Conservation (phyloP, 2,113 vertebrate species). For the Megaceryle maxima region DNA sequence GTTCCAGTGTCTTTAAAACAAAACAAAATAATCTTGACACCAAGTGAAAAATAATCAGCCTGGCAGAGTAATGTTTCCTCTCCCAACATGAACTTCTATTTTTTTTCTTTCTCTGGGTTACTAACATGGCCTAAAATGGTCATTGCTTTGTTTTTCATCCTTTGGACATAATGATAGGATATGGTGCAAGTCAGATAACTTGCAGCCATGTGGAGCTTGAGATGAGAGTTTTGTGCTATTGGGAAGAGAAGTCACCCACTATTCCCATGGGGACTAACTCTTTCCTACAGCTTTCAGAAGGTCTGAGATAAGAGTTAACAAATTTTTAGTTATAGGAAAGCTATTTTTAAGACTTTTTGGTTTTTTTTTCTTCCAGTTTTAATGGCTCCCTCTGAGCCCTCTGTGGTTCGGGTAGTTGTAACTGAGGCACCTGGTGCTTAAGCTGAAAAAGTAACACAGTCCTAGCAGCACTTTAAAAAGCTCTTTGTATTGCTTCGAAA, state of each 20-base stretch:
- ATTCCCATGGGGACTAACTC: not conserved
- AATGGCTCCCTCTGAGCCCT: not conserved
- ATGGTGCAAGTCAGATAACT: not conserved
- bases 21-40: not conserved
- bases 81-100: not conserved
- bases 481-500: conserved; percentile 11
- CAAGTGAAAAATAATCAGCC: not conserved
- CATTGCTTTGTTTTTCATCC: not conserved
- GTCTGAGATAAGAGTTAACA: not conserved
- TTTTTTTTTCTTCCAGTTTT: not conserved
- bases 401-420: not conserved
- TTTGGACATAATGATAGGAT: not conserved
- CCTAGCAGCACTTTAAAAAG: not conserved
- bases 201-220: not conserved
- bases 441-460: not conserved
- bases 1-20: not conserved
- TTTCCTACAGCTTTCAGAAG: not conserved
- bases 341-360: not conserved
- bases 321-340: not conserved
- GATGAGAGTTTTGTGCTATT: not conserved
- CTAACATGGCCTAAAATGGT: not conserved
- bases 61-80: not conserved
- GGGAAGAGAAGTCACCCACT: not conserved
- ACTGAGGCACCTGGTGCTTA: not conserved
- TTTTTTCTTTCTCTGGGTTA: not conserved